A percentile compares a stretch with the other conserved stretches of the same genome.
phyloP scores from a whole-genome alignment of 2,113 vertebrate genomes.

The Brevimyrus niger region DNA sequence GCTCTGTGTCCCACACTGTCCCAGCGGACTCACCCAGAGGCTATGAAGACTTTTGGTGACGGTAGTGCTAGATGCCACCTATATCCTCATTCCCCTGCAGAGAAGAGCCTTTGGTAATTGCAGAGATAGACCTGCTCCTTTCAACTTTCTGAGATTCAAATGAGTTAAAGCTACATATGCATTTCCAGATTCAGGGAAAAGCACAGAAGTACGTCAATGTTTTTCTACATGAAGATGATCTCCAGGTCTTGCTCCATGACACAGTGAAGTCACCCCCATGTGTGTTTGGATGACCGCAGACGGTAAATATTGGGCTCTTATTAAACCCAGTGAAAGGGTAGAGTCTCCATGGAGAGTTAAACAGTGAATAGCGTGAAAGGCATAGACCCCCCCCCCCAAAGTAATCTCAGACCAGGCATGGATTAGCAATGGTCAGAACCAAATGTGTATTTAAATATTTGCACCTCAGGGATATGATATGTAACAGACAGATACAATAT shows the following conservation, averaged over 20 bases:
- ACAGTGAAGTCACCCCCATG: not conserved
- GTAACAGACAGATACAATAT: slow-evolving; percentile 74
- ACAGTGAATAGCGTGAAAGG: not conserved
- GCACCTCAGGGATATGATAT: slow-evolving; percentile 73
- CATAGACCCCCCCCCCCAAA: not conserved
- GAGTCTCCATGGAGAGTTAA: not conserved
- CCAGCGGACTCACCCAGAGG: not conserved
- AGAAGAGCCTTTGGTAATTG: not conserved
- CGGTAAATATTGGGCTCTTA: not conserved
- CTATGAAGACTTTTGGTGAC: not conserved
- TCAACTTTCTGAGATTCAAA: not conserved
- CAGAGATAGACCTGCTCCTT: not conserved
- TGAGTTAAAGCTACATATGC: not conserved
- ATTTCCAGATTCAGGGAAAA: not conserved
- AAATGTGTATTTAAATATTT: slow-evolving; percentile 80
- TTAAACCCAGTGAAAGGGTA: not conserved
- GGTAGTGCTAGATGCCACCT: not conserved
- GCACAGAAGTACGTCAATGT: not conserved
- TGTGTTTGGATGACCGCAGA: not conserved
- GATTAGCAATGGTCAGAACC: slow-evolving; percentile 71
- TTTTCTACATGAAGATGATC: not conserved
- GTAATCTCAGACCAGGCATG: slow-evolving; percentile 43
- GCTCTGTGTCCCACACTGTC: not conserved
- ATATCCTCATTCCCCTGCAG: not conserved
- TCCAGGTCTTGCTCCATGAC: too few relatives aligned